Conservation (phyloP, 1,140 invertebrate genomes). For the Popillia japonica region DNA sequence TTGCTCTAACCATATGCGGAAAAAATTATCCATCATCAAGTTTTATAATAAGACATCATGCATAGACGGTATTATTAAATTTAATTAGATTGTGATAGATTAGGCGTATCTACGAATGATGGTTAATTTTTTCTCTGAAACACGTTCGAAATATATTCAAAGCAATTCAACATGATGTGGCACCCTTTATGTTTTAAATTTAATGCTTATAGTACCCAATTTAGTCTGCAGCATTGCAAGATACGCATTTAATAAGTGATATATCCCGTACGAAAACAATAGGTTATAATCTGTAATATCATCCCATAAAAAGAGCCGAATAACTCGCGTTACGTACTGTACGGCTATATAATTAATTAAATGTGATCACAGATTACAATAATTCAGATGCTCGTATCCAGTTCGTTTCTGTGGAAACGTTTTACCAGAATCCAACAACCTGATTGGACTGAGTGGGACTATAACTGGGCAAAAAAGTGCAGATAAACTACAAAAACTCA, state of each 20-base stretch:
- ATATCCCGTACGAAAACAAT: neutral
- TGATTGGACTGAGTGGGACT: neutral
- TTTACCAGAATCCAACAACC: conserved; percentile 17
- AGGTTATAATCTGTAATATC: neutral
- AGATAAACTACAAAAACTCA: conserved; percentile 35
- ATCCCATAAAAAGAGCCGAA: neutral
- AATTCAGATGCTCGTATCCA: neutral
- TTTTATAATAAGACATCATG: conserved; percentile 29
- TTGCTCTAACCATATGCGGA: neutral
- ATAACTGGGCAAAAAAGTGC: neutral
- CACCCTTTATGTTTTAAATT: neutral
- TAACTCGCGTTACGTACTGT: neutral
- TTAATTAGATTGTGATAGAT: conserved; percentile 28
- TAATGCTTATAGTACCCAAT: too few species aligned
- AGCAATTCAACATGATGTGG: neutral
- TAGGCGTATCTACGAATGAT: neutral
- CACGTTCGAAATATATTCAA: neutral
- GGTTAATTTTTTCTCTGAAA: neutral
- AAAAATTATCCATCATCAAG: conserved; percentile 9
- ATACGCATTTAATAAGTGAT: neutral
- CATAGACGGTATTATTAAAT: conserved; percentile 27
- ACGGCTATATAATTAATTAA: conserved; percentile 6
- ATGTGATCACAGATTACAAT: neutral
- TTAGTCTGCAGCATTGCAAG: too few species aligned
- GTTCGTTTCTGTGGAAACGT: conserved; percentile 19